Base-by-base conservation (phyloP, 2,888 invertebrate genomes). In the Nipponacmea schrenckii region DNA sequence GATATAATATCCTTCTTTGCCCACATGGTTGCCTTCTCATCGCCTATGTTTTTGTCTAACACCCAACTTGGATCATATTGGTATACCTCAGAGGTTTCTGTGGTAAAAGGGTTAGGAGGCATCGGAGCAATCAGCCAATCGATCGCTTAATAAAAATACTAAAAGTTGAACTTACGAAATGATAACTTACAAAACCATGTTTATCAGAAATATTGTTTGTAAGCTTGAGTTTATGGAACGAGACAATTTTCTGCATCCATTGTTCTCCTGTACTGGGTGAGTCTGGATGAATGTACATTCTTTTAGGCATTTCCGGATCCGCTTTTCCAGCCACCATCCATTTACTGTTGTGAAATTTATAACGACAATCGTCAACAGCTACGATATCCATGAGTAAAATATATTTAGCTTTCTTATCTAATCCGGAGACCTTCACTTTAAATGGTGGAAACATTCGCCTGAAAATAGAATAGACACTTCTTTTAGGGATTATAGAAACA, bases 361-460 rank as follows among this genome's bases (percentile, higher is more conserved):
- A 91, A 26, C 91, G 93, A 93, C 97, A 97, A 92, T 98, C 98
- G 91, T 99, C 98, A 79, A 98, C 97, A 67, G 98, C 97, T 85
- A 98, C 97, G 90, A 98, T 97, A 92, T 99, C 98, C 94, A 98
- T 93, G 86, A 99, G 93, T 79, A 98, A 93, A 90, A 98, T 97
- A 93, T 99, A 98, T 92, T 99, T 99, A 89, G 97, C 96, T 91
- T 97, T 96, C 90, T 97, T 95, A 92, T 99, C 98, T 92, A 99
- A 92, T 85, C 98, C 98, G 89, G 95, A 95, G 87, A 98, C 95
- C 89, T 97, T 95, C 91, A 98, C 98, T 93, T 98, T 98, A 94
- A 96, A 98, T 92, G 98, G 97, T 88, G 98, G 98, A 91, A 99
- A 99, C 96, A 99, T 98, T 93, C 98, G 96, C 92, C 98, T 98